Conservation (phyloP, 2,797 vertebrate genomes). For the Bovichtus diacanthus region DNA sequence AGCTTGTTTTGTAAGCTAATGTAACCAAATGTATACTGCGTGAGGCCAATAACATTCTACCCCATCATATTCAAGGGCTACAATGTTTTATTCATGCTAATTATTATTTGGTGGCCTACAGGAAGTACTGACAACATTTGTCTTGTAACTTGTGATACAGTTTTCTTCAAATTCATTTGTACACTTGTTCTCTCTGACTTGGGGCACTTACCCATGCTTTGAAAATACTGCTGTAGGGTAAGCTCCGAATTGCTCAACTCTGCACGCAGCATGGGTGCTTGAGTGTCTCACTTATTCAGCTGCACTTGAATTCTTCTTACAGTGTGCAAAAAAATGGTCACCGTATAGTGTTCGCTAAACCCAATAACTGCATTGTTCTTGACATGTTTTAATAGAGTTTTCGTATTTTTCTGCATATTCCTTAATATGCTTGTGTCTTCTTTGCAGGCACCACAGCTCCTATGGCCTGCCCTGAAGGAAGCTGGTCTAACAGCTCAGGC, state of each 20-base stretch:
- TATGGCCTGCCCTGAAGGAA: conserved; percentile 86
- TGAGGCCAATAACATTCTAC: conserved; percentile 48
- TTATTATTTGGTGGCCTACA: conserved; percentile 56
- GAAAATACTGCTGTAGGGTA: conserved; percentile 40
- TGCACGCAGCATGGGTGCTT: conserved; percentile 9
- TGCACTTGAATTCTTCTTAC: conserved; percentile 17
- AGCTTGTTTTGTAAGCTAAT: conserved; percentile 45
- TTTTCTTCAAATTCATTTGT: conserved; percentile 56
- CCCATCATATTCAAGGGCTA: conserved; percentile 27
- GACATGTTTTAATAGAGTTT: not conserved
- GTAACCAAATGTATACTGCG: conserved; percentile 57
- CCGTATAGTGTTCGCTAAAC: not conserved
- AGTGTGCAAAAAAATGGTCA: conserved; percentile 15
- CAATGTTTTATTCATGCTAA: conserved; percentile 73
- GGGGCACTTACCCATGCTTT: conserved; percentile 44
- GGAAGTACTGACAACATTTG: conserved; percentile 59
- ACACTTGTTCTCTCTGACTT: conserved; percentile 38
- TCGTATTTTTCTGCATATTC: not conserved
- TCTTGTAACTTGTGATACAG: conserved; percentile 48
- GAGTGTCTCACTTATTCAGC: conserved; percentile 1
- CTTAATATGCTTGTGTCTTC: conserved; percentile 11
- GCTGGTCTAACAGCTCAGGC: conserved; percentile 86
- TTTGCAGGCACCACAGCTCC: conserved; percentile 84
- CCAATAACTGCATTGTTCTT: conserved; percentile 1
- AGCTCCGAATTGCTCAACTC: conserved; percentile 3